phyloP scores from a whole-genome alignment of 2,797 vertebrate species.

The Crax fasciolata region DNA sequence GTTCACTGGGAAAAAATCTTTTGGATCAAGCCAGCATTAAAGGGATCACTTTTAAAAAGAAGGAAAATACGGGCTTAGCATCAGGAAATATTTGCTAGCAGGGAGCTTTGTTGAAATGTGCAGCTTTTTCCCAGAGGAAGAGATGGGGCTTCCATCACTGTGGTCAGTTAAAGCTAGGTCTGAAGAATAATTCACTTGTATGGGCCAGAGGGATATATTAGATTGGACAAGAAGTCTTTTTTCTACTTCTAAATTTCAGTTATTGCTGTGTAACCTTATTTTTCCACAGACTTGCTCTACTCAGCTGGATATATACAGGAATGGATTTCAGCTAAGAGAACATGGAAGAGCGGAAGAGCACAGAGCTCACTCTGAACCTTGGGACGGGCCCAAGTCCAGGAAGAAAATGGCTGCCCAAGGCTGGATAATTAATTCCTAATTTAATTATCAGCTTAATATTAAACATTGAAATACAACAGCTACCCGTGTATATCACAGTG shows the following conservation, averaged over 20 bases:
- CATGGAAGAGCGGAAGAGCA: constrained; percentile 24
- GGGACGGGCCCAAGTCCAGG: constrained; percentile 53
- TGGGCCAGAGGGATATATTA: neutral
- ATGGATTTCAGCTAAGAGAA: constrained; percentile 46
- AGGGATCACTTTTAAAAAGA: constrained; percentile 52
- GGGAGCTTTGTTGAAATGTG: constrained; percentile 50
- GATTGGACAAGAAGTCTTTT: constrained; percentile 19
- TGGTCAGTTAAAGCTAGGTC: neutral
- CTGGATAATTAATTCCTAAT: constrained; percentile 76
- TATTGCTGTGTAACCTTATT: neutral
- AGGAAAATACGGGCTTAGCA: constrained; percentile 64
- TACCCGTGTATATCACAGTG: constrained; percentile 65
- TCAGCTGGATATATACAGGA: neutral
- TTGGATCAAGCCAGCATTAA: constrained; percentile 44
- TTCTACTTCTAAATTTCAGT: constrained; percentile 21
- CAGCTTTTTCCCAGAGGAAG: constrained; percentile 56
- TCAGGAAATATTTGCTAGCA: constrained; percentile 73
- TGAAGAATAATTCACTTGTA: constrained; percentile 34
- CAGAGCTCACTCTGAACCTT: constrained; percentile 52
- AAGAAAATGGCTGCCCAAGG: neutral
- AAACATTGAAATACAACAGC: constrained; percentile 69
- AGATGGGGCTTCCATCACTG: constrained; percentile 28
- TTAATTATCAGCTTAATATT: constrained; percentile 74
- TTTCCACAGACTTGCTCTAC: neutral
- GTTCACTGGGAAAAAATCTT: constrained; percentile 67